phyloP scores from a whole-genome alignment of 1,140 invertebrate genomes.

The Drosophila pallidifrons region DNA sequence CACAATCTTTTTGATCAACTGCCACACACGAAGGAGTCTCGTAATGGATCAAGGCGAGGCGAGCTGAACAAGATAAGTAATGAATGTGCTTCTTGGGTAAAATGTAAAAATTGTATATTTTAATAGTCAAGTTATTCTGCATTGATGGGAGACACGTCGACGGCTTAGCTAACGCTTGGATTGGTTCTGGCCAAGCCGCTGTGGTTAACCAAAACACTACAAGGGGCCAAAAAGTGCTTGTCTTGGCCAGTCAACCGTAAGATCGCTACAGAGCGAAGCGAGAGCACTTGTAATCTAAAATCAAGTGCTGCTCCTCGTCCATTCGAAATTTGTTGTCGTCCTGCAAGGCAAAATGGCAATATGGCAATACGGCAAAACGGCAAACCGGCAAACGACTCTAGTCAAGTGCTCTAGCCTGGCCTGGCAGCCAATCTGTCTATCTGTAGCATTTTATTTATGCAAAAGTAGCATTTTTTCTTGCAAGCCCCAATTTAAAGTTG shows the following conservation, averaged over 20 bases:
- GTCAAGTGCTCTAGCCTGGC: slow-evolving; percentile 32
- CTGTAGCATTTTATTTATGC: slow-evolving; percentile 71
- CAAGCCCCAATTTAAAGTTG: slow-evolving; percentile 55
- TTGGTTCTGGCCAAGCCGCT: background rate
- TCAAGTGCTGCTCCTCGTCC: slow-evolving; percentile 41
- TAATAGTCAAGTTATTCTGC: slow-evolving; percentile 20
- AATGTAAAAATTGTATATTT: slow-evolving; percentile 15
- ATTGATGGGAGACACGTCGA: slow-evolving; percentile 31
- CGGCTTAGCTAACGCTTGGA: slow-evolving; percentile 13
- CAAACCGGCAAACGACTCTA: slow-evolving; percentile 22
- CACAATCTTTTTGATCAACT: background rate
- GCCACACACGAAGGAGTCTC: background rate
- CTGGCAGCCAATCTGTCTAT: slow-evolving; percentile 51
- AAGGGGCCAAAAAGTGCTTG: slow-evolving; percentile 10
- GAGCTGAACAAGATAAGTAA: slow-evolving; percentile 6
- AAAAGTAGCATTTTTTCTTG: slow-evolving; percentile 64
- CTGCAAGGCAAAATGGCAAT: slow-evolving; percentile 3
- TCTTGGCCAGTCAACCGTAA: slow-evolving; percentile 39
- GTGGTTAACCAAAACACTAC: slow-evolving; percentile 10
- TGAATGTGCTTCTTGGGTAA: background rate
- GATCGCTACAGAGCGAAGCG: slow-evolving; percentile 20
- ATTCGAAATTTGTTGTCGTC: slow-evolving; percentile 40
- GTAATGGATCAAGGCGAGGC: background rate
- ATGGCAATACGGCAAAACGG: slow-evolving; percentile 3
- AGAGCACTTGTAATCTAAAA: slow-evolving; percentile 46